These are phyloP conservation scores for Nerophis ophidion DNA, from an alignment of 2,113 vertebrate genomes.

Conservation along the genomic window DNA sequence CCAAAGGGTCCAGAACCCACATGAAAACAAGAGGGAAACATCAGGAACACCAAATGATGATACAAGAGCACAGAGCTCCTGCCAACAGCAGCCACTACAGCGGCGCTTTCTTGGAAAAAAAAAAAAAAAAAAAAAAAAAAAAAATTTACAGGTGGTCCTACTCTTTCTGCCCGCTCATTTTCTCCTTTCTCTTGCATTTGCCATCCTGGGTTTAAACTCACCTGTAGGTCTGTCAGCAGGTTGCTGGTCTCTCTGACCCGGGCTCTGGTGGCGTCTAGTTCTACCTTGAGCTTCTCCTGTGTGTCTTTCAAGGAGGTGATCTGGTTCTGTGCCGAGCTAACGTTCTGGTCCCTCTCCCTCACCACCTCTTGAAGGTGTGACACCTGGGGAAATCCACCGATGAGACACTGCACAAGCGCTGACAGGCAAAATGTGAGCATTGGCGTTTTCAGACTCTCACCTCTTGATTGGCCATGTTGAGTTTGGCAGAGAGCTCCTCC, in stretches of 20 bases:
- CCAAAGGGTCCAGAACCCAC: too few species aligned
- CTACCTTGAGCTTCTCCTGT: slow-evolving; percentile 85
- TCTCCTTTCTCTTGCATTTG: slow-evolving; percentile 15
- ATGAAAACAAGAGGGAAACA: too few species aligned
- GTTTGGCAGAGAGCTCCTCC: slow-evolving; percentile 82
- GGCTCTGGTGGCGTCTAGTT: slow-evolving; percentile 82
- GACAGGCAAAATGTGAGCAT: neutral
- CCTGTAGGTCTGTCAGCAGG: slow-evolving; percentile 84
- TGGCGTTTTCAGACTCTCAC: slow-evolving; percentile 33
- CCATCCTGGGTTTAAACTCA: slow-evolving; percentile 37
- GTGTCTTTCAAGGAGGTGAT: slow-evolving; percentile 85
- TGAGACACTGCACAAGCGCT: neutral
- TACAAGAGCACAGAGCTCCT: too few species aligned
- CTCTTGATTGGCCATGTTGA: slow-evolving; percentile 90
- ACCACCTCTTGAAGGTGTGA: slow-evolving; percentile 86
- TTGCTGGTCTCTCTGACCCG: slow-evolving; percentile 86
- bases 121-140: too few species aligned
- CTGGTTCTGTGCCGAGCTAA: slow-evolving; percentile 83
- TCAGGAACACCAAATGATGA: too few species aligned
- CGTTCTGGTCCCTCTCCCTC: slow-evolving; percentile 83
- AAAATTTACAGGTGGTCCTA: slow-evolving; percentile 25
- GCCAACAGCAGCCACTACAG: too few species aligned
- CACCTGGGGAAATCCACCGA: slow-evolving; percentile 64
- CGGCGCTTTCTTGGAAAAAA: too few species aligned
- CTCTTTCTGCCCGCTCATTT: slow-evolving; percentile 22